Percentiles rank a stretch among this genome's conserved stretches.
These are phyloP conservation scores for Rhaphigaster nebulosa DNA, from an alignment of 2,888 invertebrate species.

Conservation along the genomic window DNA sequence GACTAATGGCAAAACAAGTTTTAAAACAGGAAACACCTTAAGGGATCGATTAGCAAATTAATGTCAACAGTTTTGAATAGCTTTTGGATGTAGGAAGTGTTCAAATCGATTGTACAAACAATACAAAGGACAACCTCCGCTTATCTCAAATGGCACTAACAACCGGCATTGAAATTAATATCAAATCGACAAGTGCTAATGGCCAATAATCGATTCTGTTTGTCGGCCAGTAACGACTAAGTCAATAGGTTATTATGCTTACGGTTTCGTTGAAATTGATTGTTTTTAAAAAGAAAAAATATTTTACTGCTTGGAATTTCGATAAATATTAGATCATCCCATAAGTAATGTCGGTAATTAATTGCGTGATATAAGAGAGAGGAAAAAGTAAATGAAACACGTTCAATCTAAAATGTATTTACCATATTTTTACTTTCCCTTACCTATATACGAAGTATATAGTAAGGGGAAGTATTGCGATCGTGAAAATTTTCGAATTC, in stretches of 20 bases:
- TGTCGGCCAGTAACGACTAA: background rate
- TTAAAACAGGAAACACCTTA: background rate
- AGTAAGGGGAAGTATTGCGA: too few relatives aligned
- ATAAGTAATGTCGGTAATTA: too few relatives aligned
- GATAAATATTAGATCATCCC: too few relatives aligned
- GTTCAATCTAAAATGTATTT: too few relatives aligned
- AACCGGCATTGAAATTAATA: background rate
- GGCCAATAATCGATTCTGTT: background rate
- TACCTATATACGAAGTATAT: too few relatives aligned
- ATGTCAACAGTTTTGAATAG: background rate
- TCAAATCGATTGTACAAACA: background rate
- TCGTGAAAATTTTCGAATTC: too few relatives aligned
- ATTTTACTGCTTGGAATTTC: too few relatives aligned
- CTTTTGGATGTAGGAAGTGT: background rate
- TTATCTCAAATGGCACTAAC: background rate
- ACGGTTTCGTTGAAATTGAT: background rate
- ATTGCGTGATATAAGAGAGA: too few relatives aligned
- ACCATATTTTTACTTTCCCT: too few relatives aligned
- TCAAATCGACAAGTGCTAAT: too few relatives aligned
- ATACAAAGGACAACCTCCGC: slow-evolving; percentile 3
- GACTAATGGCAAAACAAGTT: background rate
- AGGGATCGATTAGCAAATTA: background rate
- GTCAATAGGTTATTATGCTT: background rate
- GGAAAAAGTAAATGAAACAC: too few relatives aligned
- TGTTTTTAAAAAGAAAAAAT: too few relatives aligned